Evolutionary conservation across 2,797 vertebrate species (phyloP).

Genomic region (Anguilla megastoma): DNA sequence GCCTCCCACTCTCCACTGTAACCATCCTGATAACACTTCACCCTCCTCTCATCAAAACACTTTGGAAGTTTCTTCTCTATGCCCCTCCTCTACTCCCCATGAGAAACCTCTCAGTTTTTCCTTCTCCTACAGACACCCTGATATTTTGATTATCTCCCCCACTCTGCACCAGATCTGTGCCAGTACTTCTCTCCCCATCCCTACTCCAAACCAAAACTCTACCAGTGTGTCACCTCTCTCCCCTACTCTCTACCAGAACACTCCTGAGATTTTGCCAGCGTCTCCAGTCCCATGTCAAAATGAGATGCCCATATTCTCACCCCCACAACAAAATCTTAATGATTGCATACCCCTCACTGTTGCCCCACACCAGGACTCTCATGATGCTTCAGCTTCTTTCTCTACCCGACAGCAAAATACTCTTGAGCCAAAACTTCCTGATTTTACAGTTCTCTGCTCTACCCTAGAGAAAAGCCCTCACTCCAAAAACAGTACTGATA

Average conservation of each 20-base stretch:
- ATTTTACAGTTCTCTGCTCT: too few relatives aligned
- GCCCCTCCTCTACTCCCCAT: not conserved
- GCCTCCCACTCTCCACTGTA: not conserved
- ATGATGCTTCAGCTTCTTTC: too few relatives aligned
- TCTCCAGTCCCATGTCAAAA: not conserved
- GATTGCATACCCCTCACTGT: too few relatives aligned
- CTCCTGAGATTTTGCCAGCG: not conserved
- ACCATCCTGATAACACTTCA: not conserved
- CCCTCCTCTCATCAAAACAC: not conserved
- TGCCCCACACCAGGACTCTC: too few relatives aligned
- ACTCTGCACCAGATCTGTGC: not conserved
- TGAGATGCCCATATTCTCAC: too few relatives aligned
- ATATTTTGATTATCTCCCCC: not conserved
- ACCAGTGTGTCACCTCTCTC: not conserved
- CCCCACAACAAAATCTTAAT: too few relatives aligned
- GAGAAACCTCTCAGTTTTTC: not conserved
- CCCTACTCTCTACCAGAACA: not conserved
- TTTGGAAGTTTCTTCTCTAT: not conserved
- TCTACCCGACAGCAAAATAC: too few relatives aligned
- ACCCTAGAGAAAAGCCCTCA: too few relatives aligned
- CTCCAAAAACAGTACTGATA: too few relatives aligned
- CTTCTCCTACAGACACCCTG: not conserved
- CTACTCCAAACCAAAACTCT: not conserved
- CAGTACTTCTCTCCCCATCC: not conserved
- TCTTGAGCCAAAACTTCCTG: too few relatives aligned